Evolutionary conservation across 2,888 invertebrate species (phyloP).

Genomic region (Panopea generosa): DNA sequence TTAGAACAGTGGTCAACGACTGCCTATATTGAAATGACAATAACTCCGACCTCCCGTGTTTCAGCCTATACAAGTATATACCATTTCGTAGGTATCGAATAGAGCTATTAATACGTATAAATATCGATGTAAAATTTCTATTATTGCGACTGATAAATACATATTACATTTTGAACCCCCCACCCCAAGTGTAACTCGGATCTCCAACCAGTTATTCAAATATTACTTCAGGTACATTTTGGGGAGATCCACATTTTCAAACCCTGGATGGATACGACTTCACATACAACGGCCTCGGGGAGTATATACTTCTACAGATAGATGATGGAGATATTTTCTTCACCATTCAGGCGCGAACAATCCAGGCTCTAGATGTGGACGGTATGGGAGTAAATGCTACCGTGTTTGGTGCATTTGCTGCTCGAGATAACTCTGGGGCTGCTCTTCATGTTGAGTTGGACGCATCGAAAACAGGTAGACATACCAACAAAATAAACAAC

Average conservation of each 20-base stretch:
- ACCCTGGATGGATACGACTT: conserved; percentile 42
- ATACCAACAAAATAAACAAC: too few species aligned
- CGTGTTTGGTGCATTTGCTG: conserved; percentile 37
- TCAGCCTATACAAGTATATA: too few species aligned
- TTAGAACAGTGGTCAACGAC: too few species aligned
- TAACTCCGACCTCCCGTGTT: too few species aligned
- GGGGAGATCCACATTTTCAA: conserved; percentile 46
- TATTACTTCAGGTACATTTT: conserved; percentile 28
- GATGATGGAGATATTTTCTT: conserved; percentile 3
- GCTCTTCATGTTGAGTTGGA: conserved; percentile 40
- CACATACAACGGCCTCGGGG: conserved; percentile 50
- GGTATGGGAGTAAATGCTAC: conserved; percentile 28
- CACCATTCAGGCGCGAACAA: conserved; percentile 31
- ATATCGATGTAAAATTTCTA: too few species aligned
- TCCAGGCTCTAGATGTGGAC: conserved; percentile 7
- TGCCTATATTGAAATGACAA: too few species aligned
- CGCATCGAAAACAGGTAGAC: conserved; percentile 17
- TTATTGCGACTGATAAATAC: too few species aligned
- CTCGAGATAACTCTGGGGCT: conserved; percentile 13
- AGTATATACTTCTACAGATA: conserved; percentile 25
- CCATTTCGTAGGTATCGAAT: too few species aligned
- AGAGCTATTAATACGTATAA: too few species aligned
- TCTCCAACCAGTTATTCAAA: too few species aligned
- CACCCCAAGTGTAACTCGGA: too few species aligned
- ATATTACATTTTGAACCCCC: too few species aligned